phyloP scores from a whole-genome alignment of 2,888 invertebrate genomes.

The Orthosia gracilis region DNA sequence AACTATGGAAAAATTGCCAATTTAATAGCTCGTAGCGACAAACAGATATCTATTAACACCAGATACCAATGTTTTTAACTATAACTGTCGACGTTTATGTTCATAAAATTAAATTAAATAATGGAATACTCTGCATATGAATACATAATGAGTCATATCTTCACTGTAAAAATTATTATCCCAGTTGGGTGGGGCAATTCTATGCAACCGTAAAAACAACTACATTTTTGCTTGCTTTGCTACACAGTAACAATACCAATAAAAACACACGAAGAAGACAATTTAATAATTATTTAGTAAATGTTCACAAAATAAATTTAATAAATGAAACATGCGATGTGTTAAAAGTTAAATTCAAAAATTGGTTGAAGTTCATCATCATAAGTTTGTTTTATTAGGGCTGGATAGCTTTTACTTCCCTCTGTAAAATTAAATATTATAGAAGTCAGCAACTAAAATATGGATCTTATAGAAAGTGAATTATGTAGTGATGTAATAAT shows the following conservation, averaged over 20 bases:
- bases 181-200: too few species aligned
- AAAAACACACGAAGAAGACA: constrained; percentile 21
- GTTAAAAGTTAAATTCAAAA: constrained; percentile 30
- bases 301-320: constrained; percentile 37
- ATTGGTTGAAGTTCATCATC: constrained; percentile 38
- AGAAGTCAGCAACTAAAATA: constrained; percentile 18
- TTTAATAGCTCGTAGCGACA: not conserved
- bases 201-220: not conserved
- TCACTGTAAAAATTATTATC: not conserved
- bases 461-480: not conserved
- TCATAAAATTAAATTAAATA: not conserved
- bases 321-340: constrained; percentile 46
- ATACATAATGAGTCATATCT: not conserved
- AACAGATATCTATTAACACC: not conserved
- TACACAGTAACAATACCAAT: constrained; percentile 7
- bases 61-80: not conserved
- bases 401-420: constrained; percentile 50
- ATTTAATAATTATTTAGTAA: constrained; percentile 35
- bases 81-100: not conserved
- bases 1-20: not conserved
- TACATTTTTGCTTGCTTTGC: not conserved
- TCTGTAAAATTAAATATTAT: constrained; percentile 63
- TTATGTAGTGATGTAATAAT: not conserved
- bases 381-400: constrained; percentile 50
- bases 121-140: not conserved